Conservation (phyloP, 2,888 invertebrate genomes). For the Artemia sinica region DNA sequence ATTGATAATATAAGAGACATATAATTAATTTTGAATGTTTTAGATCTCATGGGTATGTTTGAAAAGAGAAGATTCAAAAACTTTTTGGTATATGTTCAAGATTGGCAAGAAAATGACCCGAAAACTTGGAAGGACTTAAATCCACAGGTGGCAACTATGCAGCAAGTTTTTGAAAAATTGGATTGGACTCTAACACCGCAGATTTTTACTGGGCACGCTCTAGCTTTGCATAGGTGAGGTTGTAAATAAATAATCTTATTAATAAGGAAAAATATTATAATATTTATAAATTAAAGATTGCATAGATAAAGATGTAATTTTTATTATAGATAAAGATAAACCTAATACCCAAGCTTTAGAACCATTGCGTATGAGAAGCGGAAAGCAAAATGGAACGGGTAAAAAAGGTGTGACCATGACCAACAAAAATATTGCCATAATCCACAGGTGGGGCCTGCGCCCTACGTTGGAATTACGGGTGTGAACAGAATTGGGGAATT, state of each 20-base stretch:
- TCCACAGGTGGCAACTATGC: conserved; percentile 33
- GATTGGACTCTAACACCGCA: conserved; percentile 38
- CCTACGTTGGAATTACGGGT: too few species aligned
- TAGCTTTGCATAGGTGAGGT: conserved; percentile 34
- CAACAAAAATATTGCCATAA: too few species aligned
- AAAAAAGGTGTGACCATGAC: not conserved
- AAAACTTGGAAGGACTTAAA: conserved; percentile 38
- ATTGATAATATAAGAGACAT: too few species aligned
- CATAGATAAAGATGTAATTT: not conserved
- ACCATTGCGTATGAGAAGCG: not conserved
- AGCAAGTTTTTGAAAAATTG: conserved; percentile 37
- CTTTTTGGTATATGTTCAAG: conserved; percentile 38
- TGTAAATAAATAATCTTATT: not conserved
- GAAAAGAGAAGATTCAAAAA: conserved; percentile 41
- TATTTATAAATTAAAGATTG: conserved; percentile 2
- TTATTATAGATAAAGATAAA: not conserved
- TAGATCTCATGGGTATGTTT: conserved; percentile 42
- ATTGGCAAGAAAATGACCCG: conserved; percentile 35
- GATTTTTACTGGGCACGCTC: conserved; percentile 42
- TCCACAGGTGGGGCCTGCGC: too few species aligned
- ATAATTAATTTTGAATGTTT: conserved; percentile 16
- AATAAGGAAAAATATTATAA: conserved; percentile 13
- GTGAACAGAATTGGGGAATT: too few species aligned
- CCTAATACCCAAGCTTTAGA: not conserved
- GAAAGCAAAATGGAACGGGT: not conserved